phyloP scores from a whole-genome alignment of 2,888 invertebrate species.

The Nymphalis urticae region DNA sequence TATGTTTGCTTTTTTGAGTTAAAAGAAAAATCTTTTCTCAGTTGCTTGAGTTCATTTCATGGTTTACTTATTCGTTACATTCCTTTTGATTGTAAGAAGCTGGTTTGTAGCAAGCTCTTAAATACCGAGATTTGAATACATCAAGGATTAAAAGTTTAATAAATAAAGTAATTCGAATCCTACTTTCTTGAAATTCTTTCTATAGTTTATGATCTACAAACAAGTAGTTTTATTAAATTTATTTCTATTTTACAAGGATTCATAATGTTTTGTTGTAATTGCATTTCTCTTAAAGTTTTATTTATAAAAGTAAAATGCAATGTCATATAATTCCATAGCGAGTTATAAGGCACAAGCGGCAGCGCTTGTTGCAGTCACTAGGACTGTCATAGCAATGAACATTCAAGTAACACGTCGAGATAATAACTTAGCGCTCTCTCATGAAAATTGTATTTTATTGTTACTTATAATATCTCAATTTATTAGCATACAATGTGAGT shows the following conservation, averaged over 20 bases:
- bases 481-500: slow-evolving; percentile 55
- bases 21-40: too few relatives aligned
- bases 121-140: too few relatives aligned
- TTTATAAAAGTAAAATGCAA: slow-evolving; percentile 18
- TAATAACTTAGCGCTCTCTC: slow-evolving; percentile 16
- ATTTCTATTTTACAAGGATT: background rate
- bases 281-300: background rate
- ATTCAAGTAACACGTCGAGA: slow-evolving; percentile 13
- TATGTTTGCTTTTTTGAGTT: too few relatives aligned
- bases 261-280: background rate
- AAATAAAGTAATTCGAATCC: too few relatives aligned
- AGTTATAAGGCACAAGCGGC: slow-evolving; percentile 25
- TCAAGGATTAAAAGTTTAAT: too few relatives aligned
- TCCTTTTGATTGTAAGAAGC: too few relatives aligned
- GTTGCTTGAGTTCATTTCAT: background rate
- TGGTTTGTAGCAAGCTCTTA: too few relatives aligned
- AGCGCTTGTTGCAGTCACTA: slow-evolving; percentile 24
- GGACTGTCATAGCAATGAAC: slow-evolving; percentile 30
- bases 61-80: too few relatives aligned
- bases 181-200: too few relatives aligned
- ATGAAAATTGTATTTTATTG: slow-evolving; percentile 16
- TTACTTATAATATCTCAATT: slow-evolving; percentile 28
- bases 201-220: background rate
- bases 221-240: background rate
- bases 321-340: slow-evolving; percentile 5